phyloP scores from a whole-genome alignment of 2,888 invertebrate genomes.

The Drosophila pseudotalamancana region DNA sequence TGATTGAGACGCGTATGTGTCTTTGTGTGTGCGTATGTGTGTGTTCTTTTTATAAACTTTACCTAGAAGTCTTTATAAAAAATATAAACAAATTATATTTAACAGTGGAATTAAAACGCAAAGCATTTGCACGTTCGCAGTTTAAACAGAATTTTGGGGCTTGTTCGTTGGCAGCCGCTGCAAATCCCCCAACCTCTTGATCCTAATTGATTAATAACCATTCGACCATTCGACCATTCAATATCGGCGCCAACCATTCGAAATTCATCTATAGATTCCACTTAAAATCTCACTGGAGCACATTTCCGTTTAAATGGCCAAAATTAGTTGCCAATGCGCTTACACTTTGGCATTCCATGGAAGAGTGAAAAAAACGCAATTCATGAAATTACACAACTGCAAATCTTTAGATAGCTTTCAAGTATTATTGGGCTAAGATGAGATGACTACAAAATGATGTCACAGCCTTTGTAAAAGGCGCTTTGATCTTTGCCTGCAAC shows the following conservation, averaged over 20 bases:
- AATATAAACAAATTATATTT: conserved; percentile 21
- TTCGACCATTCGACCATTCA: neutral
- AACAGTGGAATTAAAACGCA: conserved; percentile 57
- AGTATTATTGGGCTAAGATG: neutral
- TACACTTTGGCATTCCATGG: conserved; percentile 28
- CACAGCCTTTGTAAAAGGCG: conserved; percentile 26
- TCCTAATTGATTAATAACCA: conserved; percentile 28
- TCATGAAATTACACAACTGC: neutral
- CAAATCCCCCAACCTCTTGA: neutral
- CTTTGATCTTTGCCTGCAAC: conserved; percentile 8
- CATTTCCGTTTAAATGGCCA: conserved; percentile 44
- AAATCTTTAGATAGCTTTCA: neutral
- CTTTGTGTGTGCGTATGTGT: conserved; percentile 8
- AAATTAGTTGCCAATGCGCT: conserved; percentile 29
- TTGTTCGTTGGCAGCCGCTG: conserved; percentile 26
- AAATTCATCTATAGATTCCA: conserved; percentile 35
- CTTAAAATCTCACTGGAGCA: conserved; percentile 30
- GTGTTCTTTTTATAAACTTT: conserved; percentile 58
- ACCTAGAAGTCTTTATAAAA: conserved; percentile 48
- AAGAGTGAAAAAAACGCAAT: conserved; percentile 9
- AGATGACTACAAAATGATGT: conserved; percentile 20
- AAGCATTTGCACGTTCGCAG: conserved; percentile 34
- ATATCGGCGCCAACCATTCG: conserved; percentile 10
- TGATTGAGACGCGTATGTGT: conserved; percentile 13
- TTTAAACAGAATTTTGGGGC: conserved; percentile 33